Evolutionary conservation across 2,113 vertebrate species (phyloP).

Genomic region (Dipodomys merriami): DNA sequence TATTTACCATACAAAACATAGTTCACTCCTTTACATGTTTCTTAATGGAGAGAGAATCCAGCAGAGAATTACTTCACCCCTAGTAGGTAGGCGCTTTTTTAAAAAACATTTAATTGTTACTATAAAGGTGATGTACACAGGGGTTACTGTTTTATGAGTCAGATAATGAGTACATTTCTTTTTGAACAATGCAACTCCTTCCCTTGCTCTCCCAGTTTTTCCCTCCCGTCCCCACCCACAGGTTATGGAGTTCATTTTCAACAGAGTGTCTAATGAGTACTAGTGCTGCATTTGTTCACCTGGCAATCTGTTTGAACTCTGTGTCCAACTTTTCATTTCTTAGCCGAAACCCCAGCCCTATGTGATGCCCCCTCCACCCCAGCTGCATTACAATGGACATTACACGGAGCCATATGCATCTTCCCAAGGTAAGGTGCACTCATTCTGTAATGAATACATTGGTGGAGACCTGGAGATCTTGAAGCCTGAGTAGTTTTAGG

Average conservation of each 20-base stretch:
- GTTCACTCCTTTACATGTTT: background rate
- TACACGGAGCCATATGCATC: conserved; percentile 95
- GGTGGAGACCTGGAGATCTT: background rate
- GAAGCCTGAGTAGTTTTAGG: background rate
- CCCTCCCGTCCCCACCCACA: too few relatives aligned
- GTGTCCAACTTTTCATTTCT: conserved; percentile 68
- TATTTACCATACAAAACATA: background rate
- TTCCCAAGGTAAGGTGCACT: conserved; percentile 91
- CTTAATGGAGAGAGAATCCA: conserved; percentile 35
- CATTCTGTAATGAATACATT: background rate
- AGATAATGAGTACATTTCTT: too few relatives aligned
- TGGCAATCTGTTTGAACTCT: conserved; percentile 60
- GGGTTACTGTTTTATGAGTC: too few relatives aligned
- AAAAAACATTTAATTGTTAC: too few relatives aligned
- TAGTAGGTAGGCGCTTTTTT: background rate
- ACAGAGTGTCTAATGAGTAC: too few relatives aligned
- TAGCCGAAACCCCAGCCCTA: conserved; percentile 95
- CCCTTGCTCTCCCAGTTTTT: too few relatives aligned
- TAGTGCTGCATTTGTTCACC: too few relatives aligned
- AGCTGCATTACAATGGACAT: conserved; percentile 97
- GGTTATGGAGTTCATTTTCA: too few relatives aligned
- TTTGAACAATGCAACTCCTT: too few relatives aligned
- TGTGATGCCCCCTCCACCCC: conserved; percentile 93
- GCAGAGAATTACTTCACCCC: background rate
- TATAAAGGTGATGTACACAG: too few relatives aligned